Percentiles rank a stretch among this genome's conserved stretches.
These are phyloP conservation scores for Geophilus truncorum DNA, from an alignment of 2,888 invertebrate genomes.

Conservation along the genomic window DNA sequence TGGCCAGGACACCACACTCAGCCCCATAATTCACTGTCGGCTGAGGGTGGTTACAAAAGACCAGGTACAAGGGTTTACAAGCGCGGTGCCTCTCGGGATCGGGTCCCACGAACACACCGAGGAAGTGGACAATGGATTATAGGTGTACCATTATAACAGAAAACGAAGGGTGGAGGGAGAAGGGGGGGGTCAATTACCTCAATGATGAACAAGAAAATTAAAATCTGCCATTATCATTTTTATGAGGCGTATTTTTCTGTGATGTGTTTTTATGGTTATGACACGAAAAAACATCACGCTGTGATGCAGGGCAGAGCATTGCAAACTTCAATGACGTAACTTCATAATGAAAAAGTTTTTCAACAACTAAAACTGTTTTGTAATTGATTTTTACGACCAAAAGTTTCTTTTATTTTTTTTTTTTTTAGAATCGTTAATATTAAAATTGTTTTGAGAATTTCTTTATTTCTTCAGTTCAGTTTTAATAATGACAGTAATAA, in stretches of 20 bases:
- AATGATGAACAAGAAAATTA: slow-evolving; percentile 5
- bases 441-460: not conserved
- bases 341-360: not conserved
- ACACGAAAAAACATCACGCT: not conserved
- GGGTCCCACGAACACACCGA: slow-evolving; percentile 11
- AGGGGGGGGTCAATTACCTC: slow-evolving; percentile 4
- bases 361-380: not conserved
- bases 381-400: not conserved
- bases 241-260: not conserved
- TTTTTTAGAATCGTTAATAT: not conserved
- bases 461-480: not conserved
- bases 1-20: slow-evolving; percentile 11
- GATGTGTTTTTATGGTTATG: slow-evolving; percentile 11
- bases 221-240: slow-evolving; percentile 9
- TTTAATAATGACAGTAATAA: not conserved
- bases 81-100: slow-evolving; percentile 3
- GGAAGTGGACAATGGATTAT: slow-evolving; percentile 16
- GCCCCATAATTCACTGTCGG: slow-evolving; percentile 20
- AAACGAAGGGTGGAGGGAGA: not conserved
- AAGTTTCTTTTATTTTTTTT: not conserved
- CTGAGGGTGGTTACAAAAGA: slow-evolving; percentile 14
- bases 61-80: slow-evolving; percentile 20
- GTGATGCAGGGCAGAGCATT: not conserved
- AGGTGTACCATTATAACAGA: not conserved
- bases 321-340: not conserved